Percentiles rank a stretch among this genome's conserved stretches.
These are phyloP conservation scores for Nasonia oneida DNA, from an alignment of 2,888 invertebrate species.

Conservation along the genomic window DNA sequence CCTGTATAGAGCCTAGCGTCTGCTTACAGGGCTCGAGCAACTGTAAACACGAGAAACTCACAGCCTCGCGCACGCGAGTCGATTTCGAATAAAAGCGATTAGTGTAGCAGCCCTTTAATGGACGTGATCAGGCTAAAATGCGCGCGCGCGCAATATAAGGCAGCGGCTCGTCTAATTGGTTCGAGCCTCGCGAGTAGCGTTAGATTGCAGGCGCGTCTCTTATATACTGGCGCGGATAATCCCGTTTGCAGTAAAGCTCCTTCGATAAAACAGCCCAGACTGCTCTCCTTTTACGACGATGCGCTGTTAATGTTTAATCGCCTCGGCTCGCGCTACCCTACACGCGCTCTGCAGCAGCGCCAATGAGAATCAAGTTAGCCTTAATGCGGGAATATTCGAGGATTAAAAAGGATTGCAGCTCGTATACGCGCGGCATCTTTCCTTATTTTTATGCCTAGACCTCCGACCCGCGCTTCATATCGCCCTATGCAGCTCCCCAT, in stretches of 20 bases:
- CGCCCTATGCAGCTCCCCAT: neutral
- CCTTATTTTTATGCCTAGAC: neutral
- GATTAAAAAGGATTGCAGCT: constrained; percentile 37
- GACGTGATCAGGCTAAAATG: constrained; percentile 59
- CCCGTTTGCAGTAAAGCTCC: constrained; percentile 52
- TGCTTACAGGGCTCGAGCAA: constrained; percentile 40
- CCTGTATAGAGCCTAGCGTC: neutral
- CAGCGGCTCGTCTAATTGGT: constrained; percentile 55
- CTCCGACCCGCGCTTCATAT: neutral
- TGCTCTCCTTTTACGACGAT: constrained; percentile 50
- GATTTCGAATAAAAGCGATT: constrained; percentile 63
- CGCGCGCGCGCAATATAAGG: constrained; percentile 42
- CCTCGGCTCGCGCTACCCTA: neutral
- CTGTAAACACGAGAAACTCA: constrained; percentile 49
- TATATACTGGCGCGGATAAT: constrained; percentile 45
- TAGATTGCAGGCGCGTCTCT: constrained; percentile 31
- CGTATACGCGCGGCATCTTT: neutral
- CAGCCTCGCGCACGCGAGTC: constrained; percentile 28
- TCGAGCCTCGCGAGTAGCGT: constrained; percentile 30
- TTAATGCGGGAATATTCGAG: constrained; percentile 33
- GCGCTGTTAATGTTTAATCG: constrained; percentile 56
- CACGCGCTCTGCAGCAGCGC: neutral
- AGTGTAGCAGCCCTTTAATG: constrained; percentile 33
- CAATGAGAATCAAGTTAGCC: constrained; percentile 30
- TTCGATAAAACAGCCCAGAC: constrained; percentile 52